Conservation (phyloP, 2,113 vertebrate genomes). For the Vombatus ursinus region DNA sequence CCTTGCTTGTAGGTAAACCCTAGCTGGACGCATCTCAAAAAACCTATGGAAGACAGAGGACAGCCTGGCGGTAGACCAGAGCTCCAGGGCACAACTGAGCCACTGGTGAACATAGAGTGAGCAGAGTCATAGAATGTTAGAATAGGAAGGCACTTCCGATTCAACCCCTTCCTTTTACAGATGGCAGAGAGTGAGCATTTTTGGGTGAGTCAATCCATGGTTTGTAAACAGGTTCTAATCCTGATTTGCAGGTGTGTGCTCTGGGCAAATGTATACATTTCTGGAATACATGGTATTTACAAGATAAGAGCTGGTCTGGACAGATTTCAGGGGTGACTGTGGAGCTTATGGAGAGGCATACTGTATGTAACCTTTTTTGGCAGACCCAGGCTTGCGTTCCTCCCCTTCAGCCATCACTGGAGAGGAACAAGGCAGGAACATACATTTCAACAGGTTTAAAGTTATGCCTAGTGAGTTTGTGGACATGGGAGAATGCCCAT, state of each 20-base stretch:
- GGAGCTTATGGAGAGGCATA: not conserved
- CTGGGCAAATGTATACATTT: not conserved
- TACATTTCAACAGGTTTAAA: not conserved
- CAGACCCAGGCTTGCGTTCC: too few relatives aligned
- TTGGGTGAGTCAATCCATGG: not conserved
- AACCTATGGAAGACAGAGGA: not conserved
- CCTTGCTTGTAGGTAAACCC: conserved; percentile 31
- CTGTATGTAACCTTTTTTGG: fast-evolving
- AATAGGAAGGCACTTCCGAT: not conserved
- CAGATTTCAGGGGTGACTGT: not conserved
- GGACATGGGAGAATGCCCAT: not conserved
- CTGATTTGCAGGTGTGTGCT: not conserved
- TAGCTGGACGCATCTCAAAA: not conserved
- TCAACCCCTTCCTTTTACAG: not conserved
- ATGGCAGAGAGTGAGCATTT: not conserved
- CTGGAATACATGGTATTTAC: not conserved
- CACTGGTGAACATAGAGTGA: not conserved
- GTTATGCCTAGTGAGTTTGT: not conserved
- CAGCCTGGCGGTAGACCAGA: not conserved
- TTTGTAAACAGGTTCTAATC: not conserved
- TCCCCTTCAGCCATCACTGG: not conserved
- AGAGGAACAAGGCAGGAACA: not conserved
- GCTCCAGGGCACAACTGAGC: not conserved
- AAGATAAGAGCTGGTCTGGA: not conserved
- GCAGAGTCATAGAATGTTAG: not conserved